Conservation (phyloP, 2,888 invertebrate genomes). For the Papilio demoleus region DNA sequence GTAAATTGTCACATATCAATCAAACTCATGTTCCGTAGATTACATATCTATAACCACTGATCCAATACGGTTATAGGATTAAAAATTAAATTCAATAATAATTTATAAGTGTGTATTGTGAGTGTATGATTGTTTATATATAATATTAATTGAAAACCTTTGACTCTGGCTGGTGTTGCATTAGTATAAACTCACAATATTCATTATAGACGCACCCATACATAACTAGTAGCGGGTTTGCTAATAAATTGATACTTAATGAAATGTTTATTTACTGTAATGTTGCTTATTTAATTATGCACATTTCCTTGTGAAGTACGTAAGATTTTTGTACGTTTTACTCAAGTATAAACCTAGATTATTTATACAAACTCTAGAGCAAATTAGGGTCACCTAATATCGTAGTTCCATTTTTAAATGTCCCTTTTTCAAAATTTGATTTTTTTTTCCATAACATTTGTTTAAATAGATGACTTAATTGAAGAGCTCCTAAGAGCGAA, state of each 20-base stretch:
- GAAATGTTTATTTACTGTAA: conserved; percentile 3
- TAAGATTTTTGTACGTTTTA: too few relatives aligned
- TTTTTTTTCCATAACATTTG: too few relatives aligned
- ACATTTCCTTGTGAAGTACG: not conserved
- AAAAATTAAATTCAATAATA: not conserved
- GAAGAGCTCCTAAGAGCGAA: too few relatives aligned
- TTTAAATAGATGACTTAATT: too few relatives aligned
- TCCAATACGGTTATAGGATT: too few relatives aligned
- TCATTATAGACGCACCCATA: conserved; percentile 2
- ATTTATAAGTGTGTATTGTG: not conserved
- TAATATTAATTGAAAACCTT: conserved; percentile 30
- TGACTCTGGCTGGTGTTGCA: conserved; percentile 6
- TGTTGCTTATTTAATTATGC: conserved; percentile 7
- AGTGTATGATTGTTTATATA: not conserved
- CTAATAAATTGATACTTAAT: conserved; percentile 3
- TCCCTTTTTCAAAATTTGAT: too few relatives aligned
- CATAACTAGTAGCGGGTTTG: conserved; percentile 10
- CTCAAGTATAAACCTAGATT: not conserved
- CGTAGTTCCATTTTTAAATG: too few relatives aligned
- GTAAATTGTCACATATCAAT: too few relatives aligned
- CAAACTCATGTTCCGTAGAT: too few relatives aligned
- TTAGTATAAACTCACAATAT: conserved; percentile 5
- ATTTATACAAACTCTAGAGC: too few relatives aligned
- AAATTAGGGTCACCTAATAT: too few relatives aligned
- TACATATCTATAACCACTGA: too few relatives aligned